Evolutionary conservation across 2,113 vertebrate genomes (phyloP), one percentile per base, ranked within the genome.

Genomic region (Lucifuga dentata): DNA sequence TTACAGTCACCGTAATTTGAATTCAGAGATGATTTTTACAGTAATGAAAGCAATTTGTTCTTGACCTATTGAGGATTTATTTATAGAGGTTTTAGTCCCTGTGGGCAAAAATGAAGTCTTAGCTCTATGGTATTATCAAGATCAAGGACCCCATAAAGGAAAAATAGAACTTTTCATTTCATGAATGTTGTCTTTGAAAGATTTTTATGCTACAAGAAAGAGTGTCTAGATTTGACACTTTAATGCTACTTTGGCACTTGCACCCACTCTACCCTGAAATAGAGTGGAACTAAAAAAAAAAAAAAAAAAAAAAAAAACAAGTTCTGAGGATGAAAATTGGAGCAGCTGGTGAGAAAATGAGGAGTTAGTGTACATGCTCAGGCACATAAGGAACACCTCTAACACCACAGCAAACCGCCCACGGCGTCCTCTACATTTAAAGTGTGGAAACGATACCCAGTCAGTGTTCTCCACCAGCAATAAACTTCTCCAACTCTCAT

Each of bases 291-390:
- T 40, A 40, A 50, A 55, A n/a, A n/a, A n/a, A n/a, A n/a, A n/a
- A n/a, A n/a, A n/a, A n/a, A n/a, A n/a, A n/a, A n/a, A n/a, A n/a
- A n/a, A n/a, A n/a, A n/a, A 35, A n/a, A 60, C 32, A 66, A 26
- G 24, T 45, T 57, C 33, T 3, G 61, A 43, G 38, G 56, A 57
- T 69, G 23, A 73, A 61, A 68, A 63, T 6, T 73, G 48, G 67
- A 66, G 52, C 60, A 49, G 23, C 46, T 36, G 50, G 15, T 52
- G 50, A 62, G 45, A 40, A 73, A 21, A 51, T 24, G 2, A 36
- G 16, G 35, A 53, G 29, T 75, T 33, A 3, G 32, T 71, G 16
- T 26, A 2, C 43, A 24, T 12, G 13, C 26, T 80, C 43, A 36
- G 20, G 58, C 17, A 23, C 16, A 51, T 51, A 21, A 39, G 55